Base-by-base conservation (phyloP, 2,888 invertebrate species). In the Polydrusus tereticollis region DNA sequence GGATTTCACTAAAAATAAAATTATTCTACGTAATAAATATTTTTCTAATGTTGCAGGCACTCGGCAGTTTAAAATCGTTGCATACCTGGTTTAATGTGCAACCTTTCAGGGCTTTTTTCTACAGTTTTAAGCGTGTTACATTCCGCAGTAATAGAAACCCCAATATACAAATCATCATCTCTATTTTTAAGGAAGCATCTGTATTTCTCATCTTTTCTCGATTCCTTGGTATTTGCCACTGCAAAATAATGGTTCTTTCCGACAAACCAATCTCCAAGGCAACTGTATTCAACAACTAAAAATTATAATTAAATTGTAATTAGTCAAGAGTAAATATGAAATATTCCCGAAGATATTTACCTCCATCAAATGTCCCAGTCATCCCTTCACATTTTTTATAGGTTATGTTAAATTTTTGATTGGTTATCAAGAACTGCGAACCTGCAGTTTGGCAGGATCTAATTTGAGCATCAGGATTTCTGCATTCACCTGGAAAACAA, bases 171-270 rank as follows among this genome's bases (percentile, higher is more conserved):
- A 86, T 97, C 97, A 82, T 97, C 97, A 84, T 97, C 97, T 81
- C 97, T 90, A 89, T 97, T 97, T 82, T 95, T 95, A 55, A 97
- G 87, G 85, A 98, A 96, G 83, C 98, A 98, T 43, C 98, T 89
- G 84, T 96, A 98, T 82, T 94, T 94, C 84, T 98, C 97, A 85
- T 98, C 96, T 84, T 94, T 94, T 79, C 97, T 91, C 6, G 97
- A 97, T 85, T 98, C 97, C 80, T 97, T 97, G 0, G 97, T 96
- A 82, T 98, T 98, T 6, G 96, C 96, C n/a, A 98, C 96, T 65
- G 97, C 98, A 86, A 98, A 97, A 85, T 94, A 98, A 82, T 97
- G 97, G 86, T 98, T 97, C 83, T 97, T 97, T 12, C 93, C 95
- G 23, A 96, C 93, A 86, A 97, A 96, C 97, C 97, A 97, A 87